Evolutionary conservation across 2,113 vertebrate species (phyloP).

Genomic region (Myiagra hebetior): DNA sequence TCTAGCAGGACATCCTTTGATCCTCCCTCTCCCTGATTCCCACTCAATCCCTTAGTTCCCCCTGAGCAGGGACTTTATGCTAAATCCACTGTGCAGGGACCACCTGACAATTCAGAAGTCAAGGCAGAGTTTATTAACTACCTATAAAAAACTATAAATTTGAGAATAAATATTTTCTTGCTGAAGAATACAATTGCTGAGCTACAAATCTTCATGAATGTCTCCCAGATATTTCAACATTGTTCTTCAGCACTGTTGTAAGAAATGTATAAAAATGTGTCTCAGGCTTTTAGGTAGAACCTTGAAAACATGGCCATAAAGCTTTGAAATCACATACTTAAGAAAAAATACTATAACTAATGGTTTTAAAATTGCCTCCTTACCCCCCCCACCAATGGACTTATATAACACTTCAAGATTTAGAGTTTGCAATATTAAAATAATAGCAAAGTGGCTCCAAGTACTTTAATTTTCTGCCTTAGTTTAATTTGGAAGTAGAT

Average conservation of each 20-base stretch:
- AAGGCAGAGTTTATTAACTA: background rate
- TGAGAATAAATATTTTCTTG: background rate
- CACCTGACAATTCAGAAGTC: background rate
- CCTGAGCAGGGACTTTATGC: background rate
- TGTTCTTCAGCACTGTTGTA: background rate
- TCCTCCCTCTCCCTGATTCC: background rate
- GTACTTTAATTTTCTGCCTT: background rate
- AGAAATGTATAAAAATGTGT: background rate
- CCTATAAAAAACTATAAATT: background rate
- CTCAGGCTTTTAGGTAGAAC: background rate
- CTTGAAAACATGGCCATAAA: background rate
- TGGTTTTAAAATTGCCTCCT: background rate
- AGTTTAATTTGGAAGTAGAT: background rate
- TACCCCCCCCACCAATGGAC: accelerated
- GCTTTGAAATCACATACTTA: background rate
- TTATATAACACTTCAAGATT: background rate
- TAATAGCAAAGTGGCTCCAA: background rate
- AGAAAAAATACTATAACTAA: background rate
- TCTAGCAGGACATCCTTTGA: background rate
- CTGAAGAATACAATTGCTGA: background rate
- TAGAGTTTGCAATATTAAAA: background rate
- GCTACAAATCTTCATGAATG: background rate
- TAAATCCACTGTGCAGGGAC: background rate
- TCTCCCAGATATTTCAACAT: background rate
- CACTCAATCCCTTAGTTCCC: background rate